phyloP scores from a whole-genome alignment of 2,113 vertebrate genomes.

The Prochilodus magdalenae region DNA sequence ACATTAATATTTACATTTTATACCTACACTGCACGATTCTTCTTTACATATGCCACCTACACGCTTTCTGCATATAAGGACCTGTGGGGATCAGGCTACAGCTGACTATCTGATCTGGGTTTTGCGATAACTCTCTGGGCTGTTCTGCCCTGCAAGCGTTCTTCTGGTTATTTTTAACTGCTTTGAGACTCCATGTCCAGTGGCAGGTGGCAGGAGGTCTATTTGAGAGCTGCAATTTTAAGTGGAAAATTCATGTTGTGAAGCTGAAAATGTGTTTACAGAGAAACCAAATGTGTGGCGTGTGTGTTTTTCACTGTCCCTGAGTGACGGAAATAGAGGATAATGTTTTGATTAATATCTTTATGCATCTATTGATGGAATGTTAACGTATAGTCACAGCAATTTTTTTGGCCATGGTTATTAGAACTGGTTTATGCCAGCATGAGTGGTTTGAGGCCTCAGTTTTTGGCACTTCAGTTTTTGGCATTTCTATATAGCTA shows the following conservation, averaged over 20 bases:
- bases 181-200: constrained; percentile 53
- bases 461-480: too few species aligned
- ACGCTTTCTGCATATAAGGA: constrained; percentile 74
- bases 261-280: neutral
- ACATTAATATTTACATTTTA: constrained; percentile 14
- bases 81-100: constrained; percentile 67
- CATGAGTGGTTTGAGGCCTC: neutral
- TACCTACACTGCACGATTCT: constrained; percentile 18
- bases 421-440: neutral
- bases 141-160: constrained; percentile 77
- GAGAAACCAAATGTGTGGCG: neutral
- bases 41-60: constrained; percentile 2
- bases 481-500: too few species aligned
- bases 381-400: neutral
- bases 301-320: neutral
- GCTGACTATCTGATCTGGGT: constrained; percentile 72
- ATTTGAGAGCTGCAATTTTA: constrained; percentile 37
- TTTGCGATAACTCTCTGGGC: constrained; percentile 65
- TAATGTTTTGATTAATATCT: neutral
- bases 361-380: neutral
- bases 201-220: constrained; percentile 72
- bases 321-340: neutral
- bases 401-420: neutral
- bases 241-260: constrained; percentile 18
- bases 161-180: constrained; percentile 77